These are phyloP conservation scores for Argopecten irradians DNA, from an alignment of 1,140 invertebrate species.

Conservation along the genomic window DNA sequence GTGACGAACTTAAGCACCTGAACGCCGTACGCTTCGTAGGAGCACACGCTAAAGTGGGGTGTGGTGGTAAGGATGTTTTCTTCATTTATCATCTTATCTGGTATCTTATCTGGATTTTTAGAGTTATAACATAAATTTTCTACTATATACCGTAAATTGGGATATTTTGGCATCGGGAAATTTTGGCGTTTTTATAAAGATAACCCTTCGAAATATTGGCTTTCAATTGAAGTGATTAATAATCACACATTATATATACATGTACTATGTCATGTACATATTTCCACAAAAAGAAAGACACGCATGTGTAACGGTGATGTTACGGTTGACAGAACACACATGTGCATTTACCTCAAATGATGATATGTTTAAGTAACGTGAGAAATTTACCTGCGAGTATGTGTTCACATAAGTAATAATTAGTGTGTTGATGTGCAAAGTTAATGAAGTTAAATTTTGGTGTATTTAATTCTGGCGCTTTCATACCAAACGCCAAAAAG, in stretches of 20 bases:
- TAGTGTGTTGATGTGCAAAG: too few relatives aligned
- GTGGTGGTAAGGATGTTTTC: constrained; percentile 52
- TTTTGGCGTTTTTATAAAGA: too few relatives aligned
- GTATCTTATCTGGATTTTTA: constrained; percentile 19
- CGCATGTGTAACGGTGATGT: not conserved
- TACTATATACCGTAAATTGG: too few relatives aligned
- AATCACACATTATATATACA: not conserved
- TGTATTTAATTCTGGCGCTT: too few relatives aligned
- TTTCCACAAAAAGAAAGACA: constrained; percentile 16
- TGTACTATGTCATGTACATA: not conserved
- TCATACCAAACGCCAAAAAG: too few relatives aligned
- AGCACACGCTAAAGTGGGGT: constrained; percentile 51
- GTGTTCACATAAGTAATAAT: too few relatives aligned
- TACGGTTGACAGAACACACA: too few relatives aligned
- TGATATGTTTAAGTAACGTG: too few relatives aligned
- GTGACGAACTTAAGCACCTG: constrained; percentile 46
- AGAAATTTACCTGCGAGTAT: too few relatives aligned
- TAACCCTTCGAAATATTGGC: not conserved
- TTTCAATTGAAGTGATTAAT: not conserved
- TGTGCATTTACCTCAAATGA: too few relatives aligned
- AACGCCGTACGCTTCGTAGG: constrained; percentile 60
- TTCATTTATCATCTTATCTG: not conserved
- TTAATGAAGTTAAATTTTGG: too few relatives aligned
- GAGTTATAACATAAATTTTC: not conserved
- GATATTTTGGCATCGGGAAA: too few relatives aligned